These are phyloP conservation scores for Pavo muticus DNA, from an alignment of 2,113 vertebrate genomes.

Conservation along the genomic window DNA sequence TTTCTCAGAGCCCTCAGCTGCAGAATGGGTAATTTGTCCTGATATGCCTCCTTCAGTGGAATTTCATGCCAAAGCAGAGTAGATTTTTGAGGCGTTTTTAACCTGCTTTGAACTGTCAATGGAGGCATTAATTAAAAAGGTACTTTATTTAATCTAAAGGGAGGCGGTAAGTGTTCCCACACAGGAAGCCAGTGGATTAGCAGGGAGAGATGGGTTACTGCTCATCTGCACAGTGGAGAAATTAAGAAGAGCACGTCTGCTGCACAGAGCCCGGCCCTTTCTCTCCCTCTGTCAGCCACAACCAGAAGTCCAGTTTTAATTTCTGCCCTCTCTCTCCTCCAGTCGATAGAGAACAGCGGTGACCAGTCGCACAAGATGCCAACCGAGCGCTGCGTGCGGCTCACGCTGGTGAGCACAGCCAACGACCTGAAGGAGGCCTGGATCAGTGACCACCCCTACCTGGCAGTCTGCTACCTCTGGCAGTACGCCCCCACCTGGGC, in stretches of 20 bases:
- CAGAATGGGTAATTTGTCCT: not conserved
- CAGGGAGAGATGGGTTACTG: not conserved
- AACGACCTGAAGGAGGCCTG: slow-evolving; percentile 92
- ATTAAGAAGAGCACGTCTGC: fast-evolving
- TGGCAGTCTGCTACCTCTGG: slow-evolving; percentile 86
- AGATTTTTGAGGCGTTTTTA: not conserved
- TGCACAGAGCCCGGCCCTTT: not conserved
- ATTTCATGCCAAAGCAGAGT: not conserved
- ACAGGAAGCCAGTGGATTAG: not conserved
- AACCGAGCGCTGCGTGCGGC: slow-evolving; percentile 84
- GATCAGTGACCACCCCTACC: slow-evolving; percentile 89
- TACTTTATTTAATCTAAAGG: not conserved
- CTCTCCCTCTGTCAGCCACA: too few relatives aligned
- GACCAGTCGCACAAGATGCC: slow-evolving; percentile 90
- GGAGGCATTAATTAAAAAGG: not conserved
- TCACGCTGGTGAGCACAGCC: slow-evolving; percentile 87
- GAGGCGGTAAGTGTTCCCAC: not conserved
- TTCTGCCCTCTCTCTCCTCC: not conserved
- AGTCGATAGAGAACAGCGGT: slow-evolving; percentile 42
- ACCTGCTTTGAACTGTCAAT: not conserved
- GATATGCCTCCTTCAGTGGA: not conserved
- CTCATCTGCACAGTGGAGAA: fast-evolving
- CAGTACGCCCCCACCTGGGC: slow-evolving; percentile 91
- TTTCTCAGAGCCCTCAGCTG: not conserved
- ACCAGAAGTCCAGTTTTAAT: not conserved